These are phyloP conservation scores for Pandemis cinnamomeana DNA, from an alignment of 2,888 invertebrate species.

Conservation along the genomic window DNA sequence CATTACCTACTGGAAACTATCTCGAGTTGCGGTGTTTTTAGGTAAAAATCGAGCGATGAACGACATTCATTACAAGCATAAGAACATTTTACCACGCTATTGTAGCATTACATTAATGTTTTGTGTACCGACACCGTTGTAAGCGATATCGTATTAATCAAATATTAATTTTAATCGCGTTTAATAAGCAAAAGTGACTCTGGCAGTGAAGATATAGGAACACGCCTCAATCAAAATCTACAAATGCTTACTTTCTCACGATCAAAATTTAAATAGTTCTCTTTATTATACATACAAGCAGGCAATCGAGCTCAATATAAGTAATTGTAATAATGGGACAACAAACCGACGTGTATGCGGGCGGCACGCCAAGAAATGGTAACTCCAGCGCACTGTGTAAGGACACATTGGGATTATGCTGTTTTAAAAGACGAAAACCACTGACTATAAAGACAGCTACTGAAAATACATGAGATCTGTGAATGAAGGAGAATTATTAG, in stretches of 20 bases:
- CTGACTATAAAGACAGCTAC: slow-evolving; percentile 45
- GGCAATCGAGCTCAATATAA: slow-evolving; percentile 52
- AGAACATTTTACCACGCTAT: background rate
- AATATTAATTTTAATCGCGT: too few relatives aligned
- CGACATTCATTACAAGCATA: background rate
- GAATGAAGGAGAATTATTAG: slow-evolving; percentile 68
- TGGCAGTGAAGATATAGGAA: background rate
- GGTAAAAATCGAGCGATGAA: background rate
- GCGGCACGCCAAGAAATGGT: slow-evolving; percentile 62
- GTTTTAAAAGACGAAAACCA: slow-evolving; percentile 52
- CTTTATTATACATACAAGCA: slow-evolving; percentile 34
- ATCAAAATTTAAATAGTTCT: background rate
- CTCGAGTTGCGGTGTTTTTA: slow-evolving; percentile 41
- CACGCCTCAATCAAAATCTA: background rate
- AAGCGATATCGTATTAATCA: too few relatives aligned
- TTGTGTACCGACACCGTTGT: background rate
- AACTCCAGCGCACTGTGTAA: slow-evolving; percentile 55
- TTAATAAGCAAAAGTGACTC: too few relatives aligned
- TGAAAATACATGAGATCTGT: slow-evolving; percentile 54
- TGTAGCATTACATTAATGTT: background rate
- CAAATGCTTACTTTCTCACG: background rate
- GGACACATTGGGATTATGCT: slow-evolving; percentile 47
- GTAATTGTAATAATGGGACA: slow-evolving; percentile 58
- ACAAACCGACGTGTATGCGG: slow-evolving; percentile 56
- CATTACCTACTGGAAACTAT: slow-evolving; percentile 65